Base-by-base conservation (phyloP, 2,113 vertebrate genomes). In the Epinephelus lanceolatus region DNA sequence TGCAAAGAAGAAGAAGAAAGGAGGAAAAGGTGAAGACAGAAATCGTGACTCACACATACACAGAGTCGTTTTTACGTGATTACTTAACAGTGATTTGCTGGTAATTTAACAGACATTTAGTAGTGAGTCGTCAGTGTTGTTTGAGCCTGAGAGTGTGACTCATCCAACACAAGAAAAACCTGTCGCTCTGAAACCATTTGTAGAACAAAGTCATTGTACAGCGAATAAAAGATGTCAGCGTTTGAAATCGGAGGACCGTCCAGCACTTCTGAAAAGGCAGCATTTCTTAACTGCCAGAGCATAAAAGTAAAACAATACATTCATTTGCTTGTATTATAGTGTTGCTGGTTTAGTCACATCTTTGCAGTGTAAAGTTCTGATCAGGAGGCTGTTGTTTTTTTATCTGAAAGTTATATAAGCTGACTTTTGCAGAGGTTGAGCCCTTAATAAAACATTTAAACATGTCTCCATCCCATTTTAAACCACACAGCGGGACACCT, bases 41-140 rank as follows among this genome's bases (percentile, higher is more conserved):
- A 45, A 49, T 25, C 0, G 1, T 49, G 49, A 83, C 10, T 63
- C 6, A 40, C 15, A 40, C 15, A 1, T 40, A 37, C 9, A 77
- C 13, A 19, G 7, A 18, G 9, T n/a, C 14, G 18, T 52, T 73
- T 7, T 45, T 5, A 52, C 6, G 9, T 60, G 37, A 30, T 23
- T 15, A 27, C 27, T 49, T 27, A 23, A 53, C 42, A 21, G 40
- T 2, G 0, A 45, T 37, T 27, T 55, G 10, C 1, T 49, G 10
- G 53, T 51, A 62, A 52, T 71, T 27, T 71, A 71, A 76, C 15
- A 10, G 14, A n/a, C 4, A 75, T 57, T 42, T 42, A 52, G 59
- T 3, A 30, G n/a, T n/a, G 25, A 37, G 33, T 57, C 23, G 10
- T 63, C 19, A 23, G 51, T 13, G 3, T 25, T 56, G 5, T 17